phyloP scores from a whole-genome alignment of 2,797 vertebrate genomes.

The Paguma larvata region DNA sequence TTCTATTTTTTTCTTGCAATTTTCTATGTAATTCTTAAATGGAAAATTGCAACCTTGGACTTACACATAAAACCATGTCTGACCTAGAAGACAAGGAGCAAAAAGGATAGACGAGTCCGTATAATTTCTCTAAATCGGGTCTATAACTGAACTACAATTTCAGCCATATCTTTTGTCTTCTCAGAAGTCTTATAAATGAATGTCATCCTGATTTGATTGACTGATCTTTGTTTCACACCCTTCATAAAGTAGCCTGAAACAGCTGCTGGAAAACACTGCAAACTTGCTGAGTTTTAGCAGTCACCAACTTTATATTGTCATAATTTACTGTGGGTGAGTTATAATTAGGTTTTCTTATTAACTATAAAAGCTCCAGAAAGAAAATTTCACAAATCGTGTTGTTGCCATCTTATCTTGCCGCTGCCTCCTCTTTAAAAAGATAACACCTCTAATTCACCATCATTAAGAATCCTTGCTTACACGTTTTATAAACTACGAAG shows the following conservation, averaged over 20 bases:
- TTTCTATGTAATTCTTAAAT: slow-evolving; percentile 47
- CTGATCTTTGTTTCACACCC: slow-evolving; percentile 66
- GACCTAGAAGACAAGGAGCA: slow-evolving; percentile 3
- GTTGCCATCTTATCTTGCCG: slow-evolving; percentile 19
- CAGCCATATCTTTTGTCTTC: background rate
- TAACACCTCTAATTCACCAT: too few relatives aligned
- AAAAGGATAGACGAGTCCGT: background rate
- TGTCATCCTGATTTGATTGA: slow-evolving; percentile 27
- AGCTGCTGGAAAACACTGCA: slow-evolving; percentile 44
- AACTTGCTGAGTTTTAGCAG: slow-evolving; percentile 1
- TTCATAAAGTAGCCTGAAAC: slow-evolving; percentile 64
- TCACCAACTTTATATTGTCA: slow-evolving; percentile 45
- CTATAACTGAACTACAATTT: background rate
- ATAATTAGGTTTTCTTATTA: slow-evolving; percentile 58
- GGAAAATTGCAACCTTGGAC: background rate
- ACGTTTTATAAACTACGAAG: slow-evolving; percentile 65
- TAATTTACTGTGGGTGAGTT: slow-evolving; percentile 48
- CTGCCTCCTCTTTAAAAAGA: background rate
- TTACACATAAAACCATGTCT: slow-evolving; percentile 9
- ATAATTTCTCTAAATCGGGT: background rate
- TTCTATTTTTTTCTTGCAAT: background rate
- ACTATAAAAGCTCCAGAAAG: slow-evolving; percentile 48
- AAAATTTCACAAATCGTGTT: slow-evolving; percentile 63
- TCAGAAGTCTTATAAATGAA: slow-evolving; percentile 41
- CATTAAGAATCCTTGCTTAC: slow-evolving; percentile 60